Evolutionary conservation across 2,797 vertebrate genomes (phyloP), one percentile per base, ranked within the genome.

Genomic region (Cottoperca gobio): DNA sequence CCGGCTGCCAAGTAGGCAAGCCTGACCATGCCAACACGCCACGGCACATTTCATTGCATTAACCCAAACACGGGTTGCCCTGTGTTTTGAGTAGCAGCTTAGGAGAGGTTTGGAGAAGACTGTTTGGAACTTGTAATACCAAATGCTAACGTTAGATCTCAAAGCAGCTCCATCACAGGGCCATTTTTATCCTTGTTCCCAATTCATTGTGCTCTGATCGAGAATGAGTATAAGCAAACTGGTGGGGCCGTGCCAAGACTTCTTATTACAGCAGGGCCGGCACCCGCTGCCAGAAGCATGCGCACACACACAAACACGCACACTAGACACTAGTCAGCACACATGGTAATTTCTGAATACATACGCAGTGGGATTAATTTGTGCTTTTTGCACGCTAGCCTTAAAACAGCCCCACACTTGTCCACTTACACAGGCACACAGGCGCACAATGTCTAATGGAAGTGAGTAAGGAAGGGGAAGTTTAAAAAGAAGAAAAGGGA

Each of bases 321-420:
- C 33, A 33, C 48, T 60, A 75, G 75, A 84, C 54, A 74, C 64
- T 65, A 70, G 61, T 85, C 75, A 54, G 73, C 82, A 50, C 76
- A 86, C 79, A 75, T 68, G 79, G 75, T 82, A 14, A 84, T 89
- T 84, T 84, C 63, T 78, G 72, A 80, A 81, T 72, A 85, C 85
- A 72, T 85, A 73, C 76, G 61, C 86, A 82, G 72, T 79, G 89
- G 88, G 84, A 92, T 86, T 88, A 79, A 90, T 91, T 91, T 92
- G 89, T 84, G 74, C 69, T 80, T 90, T 90, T 89, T 87, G 77
- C 82, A 83, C 26, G 42, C 48, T 74, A 55, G 65, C 72, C 63
- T 84, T 89, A 74, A 89, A 87, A 88, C 74, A 77, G 63, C 64
- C 63, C 16, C 75, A 73, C 82, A 75, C 82, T 86, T 74, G 87